Evolutionary conservation across 2,797 vertebrate species (phyloP), one percentile per base, ranked within the genome.

Genomic region (Fundulus diaphanus): DNA sequence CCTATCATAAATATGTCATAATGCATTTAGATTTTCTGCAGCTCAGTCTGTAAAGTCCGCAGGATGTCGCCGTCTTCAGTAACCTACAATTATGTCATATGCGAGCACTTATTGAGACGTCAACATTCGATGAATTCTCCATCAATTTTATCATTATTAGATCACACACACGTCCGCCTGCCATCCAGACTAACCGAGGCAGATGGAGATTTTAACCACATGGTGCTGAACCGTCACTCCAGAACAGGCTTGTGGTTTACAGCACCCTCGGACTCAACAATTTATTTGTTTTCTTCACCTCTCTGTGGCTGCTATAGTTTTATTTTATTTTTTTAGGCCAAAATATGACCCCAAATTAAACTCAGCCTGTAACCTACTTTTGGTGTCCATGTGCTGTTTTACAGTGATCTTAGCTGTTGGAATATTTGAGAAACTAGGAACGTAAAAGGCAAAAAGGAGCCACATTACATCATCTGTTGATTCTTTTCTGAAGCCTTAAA

Each of bases 91-190:
- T 91, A 90, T 0, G 5, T 22, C 68, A 69, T 70, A 68, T 70
- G 66, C 22, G 71, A 71, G 77, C 81, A 79, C 68, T 67, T 24
- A 78, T 80, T 85, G 86, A 86, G 68, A 86, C 85, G 85, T 89
- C 80, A 18, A 78, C 83, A 70, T 88, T 83, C 81, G 52, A 79
- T 81, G 69, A 88, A 90, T 77, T 65, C 77, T 86, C 91, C 88
- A 89, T 91, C 72, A 85, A 85, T 91, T 90, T 91, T 18, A 70
- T 59, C 79, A 81, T 83, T 88, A 90, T 91, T 83, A 86, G 85
- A 87, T 90, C 83, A 82, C 79, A 33, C 70, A 71, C 81, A 73
- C 6, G 72, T 71, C 78, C 48, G 70, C 66, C 78, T 80, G 85
- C 80, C 84, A 87, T 77, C 46, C 79, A 49, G 70, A 70, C 82